Evolutionary conservation across 2,888 invertebrate species (phyloP).

Genomic region (Aporophyla lueneburgensis): DNA sequence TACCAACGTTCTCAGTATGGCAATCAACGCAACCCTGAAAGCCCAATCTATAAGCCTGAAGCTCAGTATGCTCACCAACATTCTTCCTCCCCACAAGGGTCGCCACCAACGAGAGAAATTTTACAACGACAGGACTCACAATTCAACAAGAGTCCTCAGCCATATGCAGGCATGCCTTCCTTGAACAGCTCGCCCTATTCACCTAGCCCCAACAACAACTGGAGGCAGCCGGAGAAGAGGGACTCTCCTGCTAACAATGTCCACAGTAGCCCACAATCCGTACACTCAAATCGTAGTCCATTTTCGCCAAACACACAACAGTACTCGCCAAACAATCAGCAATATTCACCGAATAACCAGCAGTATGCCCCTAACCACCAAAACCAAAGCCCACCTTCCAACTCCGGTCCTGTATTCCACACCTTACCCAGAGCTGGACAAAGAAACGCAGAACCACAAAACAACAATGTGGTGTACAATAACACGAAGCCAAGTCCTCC

Average conservation of each 20-base stretch:
- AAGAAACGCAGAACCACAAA: slow-evolving; percentile 78
- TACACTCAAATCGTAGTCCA: slow-evolving; percentile 66
- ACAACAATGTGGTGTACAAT: slow-evolving; percentile 78
- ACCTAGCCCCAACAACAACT: slow-evolving; percentile 86
- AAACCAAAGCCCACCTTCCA: slow-evolving; percentile 76
- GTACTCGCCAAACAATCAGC: slow-evolving; percentile 78
- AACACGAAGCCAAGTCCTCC: slow-evolving; percentile 77
- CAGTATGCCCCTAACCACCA: slow-evolving; percentile 79
- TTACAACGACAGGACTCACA: slow-evolving; percentile 88
- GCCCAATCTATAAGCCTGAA: slow-evolving; percentile 88
- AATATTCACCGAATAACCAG: slow-evolving; percentile 78
- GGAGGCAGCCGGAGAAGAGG: slow-evolving; percentile 87
- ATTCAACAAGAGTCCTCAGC: slow-evolving; percentile 89
- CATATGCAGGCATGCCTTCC: slow-evolving; percentile 83
- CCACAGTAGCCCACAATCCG: slow-evolving; percentile 75
- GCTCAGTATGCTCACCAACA: slow-evolving; percentile 87
- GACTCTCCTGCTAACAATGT: slow-evolving; percentile 80
- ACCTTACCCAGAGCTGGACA: slow-evolving; percentile 84
- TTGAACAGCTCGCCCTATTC: slow-evolving; percentile 83
- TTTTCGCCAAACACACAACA: slow-evolving; percentile 76
- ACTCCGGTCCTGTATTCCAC: slow-evolving; percentile 79
- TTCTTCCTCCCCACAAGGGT: slow-evolving; percentile 81
- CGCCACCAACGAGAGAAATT: slow-evolving; percentile 84
- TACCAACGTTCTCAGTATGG: slow-evolving; percentile 70
- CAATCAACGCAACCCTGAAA: slow-evolving; percentile 83